A percentile compares a stretch with the other conserved stretches of the same genome.
Conservation (phyloP, 2,797 vertebrate species). For the Falco berigora region DNA sequence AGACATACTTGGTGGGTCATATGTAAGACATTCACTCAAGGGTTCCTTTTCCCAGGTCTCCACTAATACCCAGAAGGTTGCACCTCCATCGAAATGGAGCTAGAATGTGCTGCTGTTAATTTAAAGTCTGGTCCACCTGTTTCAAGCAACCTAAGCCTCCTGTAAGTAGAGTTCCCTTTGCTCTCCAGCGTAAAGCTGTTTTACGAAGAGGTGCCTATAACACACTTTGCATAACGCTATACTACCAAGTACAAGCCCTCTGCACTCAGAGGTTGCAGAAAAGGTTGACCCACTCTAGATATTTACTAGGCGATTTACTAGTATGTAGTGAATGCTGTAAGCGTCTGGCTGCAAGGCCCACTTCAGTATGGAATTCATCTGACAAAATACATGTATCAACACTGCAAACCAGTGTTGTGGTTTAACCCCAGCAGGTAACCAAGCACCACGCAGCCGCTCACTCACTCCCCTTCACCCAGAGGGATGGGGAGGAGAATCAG, state of each 20-base stretch:
- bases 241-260: neutral
- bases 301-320: neutral
- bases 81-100: constrained; percentile 72
- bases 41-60: constrained; percentile 63
- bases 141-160: constrained; percentile 74
- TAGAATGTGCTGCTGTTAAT: constrained; percentile 72
- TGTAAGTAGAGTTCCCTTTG: constrained; percentile 65
- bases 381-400: neutral
- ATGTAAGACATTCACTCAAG: neutral
- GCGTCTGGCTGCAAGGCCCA: neutral
- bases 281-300: neutral
- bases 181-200: neutral
- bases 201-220: neutral
- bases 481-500: no score
- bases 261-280: neutral
- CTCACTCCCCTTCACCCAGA: no score
- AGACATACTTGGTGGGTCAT: neutral
- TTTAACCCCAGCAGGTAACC: no score
- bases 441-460: no score
- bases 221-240: neutral
- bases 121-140: constrained; percentile 69
- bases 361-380: neutral
- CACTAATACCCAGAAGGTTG: constrained; percentile 73
- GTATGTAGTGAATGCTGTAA: neutral
- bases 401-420: neutral